Conservation (phyloP, 2,888 invertebrate genomes). For the Dasysyrphus tricinctus region DNA sequence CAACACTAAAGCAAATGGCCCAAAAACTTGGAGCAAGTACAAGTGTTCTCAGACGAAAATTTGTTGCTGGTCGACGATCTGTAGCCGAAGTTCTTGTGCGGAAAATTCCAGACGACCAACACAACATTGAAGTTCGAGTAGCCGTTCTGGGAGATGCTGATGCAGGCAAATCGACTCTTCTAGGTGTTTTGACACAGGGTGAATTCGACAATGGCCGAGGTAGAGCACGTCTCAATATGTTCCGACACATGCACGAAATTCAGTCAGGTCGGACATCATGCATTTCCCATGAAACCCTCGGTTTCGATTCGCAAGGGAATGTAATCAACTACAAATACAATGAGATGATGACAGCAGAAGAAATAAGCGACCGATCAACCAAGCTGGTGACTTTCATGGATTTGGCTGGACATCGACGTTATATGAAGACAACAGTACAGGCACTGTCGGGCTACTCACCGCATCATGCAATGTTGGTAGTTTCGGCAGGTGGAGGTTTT, state of each 20-base stretch:
- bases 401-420: slow-evolving; percentile 97
- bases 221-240: slow-evolving; percentile 96
- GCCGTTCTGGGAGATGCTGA: slow-evolving; percentile 98
- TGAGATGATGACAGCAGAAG: slow-evolving; percentile 95
- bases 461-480: slow-evolving; percentile 94
- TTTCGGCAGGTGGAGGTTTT: slow-evolving; percentile 92
- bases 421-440: slow-evolving; percentile 96
- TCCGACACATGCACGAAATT: slow-evolving; percentile 97
- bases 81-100: slow-evolving; percentile 95
- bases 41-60: slow-evolving; percentile 88
- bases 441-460: slow-evolving; percentile 97
- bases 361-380: slow-evolving; percentile 95
- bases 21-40: slow-evolving; percentile 92
- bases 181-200: slow-evolving; percentile 98
- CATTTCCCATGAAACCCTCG: slow-evolving; percentile 97
- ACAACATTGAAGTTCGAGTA: slow-evolving; percentile 94
- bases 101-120: slow-evolving; percentile 94
- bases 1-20: slow-evolving; percentile 95
- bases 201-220: slow-evolving; percentile 98
- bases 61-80: slow-evolving; percentile 85
- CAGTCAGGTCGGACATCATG: slow-evolving; percentile 96
- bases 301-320: slow-evolving; percentile 93
- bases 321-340: slow-evolving; percentile 95
- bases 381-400: slow-evolving; percentile 98
- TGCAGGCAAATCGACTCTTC: slow-evolving; percentile 97